Evolutionary conservation across 2,888 invertebrate genomes (phyloP).

Genomic region (Nephrotoma guestfalica): DNA sequence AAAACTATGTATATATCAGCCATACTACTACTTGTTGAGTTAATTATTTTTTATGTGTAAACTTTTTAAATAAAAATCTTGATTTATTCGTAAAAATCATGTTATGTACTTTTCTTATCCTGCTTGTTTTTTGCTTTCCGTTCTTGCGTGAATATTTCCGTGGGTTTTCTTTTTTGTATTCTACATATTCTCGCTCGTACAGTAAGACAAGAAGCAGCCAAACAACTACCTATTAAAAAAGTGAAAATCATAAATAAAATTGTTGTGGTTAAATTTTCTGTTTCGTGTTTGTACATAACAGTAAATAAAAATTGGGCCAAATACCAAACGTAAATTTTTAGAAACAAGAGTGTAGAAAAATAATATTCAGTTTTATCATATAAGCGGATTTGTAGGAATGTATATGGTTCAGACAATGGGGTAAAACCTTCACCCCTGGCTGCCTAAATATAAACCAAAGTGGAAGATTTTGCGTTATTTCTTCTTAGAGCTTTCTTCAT

Average conservation of each 20-base stretch:
- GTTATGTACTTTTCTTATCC: background rate
- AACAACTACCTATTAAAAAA: background rate
- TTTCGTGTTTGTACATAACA: background rate
- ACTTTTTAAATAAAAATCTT: background rate
- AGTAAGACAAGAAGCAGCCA: background rate
- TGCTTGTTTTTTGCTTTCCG: background rate
- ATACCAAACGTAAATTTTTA: too few species aligned
- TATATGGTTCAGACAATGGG: too few species aligned
- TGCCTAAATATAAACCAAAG: too few species aligned
- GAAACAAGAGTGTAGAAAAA: too few species aligned
- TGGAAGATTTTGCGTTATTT: too few species aligned
- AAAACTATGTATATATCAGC: background rate
- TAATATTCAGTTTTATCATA: too few species aligned
- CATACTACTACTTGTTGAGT: background rate
- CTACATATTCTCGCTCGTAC: background rate
- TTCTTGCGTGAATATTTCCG: background rate
- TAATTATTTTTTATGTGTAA: background rate
- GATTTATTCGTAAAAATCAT: background rate
- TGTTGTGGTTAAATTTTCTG: background rate
- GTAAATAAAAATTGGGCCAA: too few species aligned
- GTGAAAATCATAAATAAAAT: background rate
- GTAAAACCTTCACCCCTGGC: too few species aligned
- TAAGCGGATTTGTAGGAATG: too few species aligned
- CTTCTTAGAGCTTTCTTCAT: too few species aligned
- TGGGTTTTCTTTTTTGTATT: background rate